Evolutionary conservation across 23 tunicate genomes (phyloP).

Genomic region (Phallusia fumigata): DNA sequence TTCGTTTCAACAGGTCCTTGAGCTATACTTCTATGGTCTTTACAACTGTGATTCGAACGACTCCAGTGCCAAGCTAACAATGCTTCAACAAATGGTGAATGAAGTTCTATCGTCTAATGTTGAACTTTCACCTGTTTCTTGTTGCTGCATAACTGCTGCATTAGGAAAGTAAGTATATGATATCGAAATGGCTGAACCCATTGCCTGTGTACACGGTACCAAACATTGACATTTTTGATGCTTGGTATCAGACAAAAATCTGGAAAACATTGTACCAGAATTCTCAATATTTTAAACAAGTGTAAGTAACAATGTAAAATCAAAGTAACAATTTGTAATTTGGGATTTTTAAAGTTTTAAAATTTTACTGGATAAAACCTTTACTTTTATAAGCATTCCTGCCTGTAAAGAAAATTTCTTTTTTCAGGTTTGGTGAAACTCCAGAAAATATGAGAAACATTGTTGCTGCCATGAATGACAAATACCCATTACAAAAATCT

Average conservation of each 20-base stretch:
- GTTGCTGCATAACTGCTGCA: neutral
- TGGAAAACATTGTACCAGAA: too few species aligned
- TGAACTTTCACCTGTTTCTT: neutral
- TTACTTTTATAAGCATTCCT: too few species aligned
- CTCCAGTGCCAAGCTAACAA: neutral
- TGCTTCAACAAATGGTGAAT: neutral
- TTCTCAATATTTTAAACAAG: too few species aligned
- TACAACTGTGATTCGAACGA: neutral
- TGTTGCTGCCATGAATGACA: neutral
- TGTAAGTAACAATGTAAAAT: too few species aligned
- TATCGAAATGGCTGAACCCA: too few species aligned
- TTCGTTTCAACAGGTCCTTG: neutral
- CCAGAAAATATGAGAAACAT: neutral
- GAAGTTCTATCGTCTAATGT: neutral
- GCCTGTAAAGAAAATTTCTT: too few species aligned
- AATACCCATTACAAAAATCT: neutral
- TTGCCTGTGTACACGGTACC: too few species aligned
- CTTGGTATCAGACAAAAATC: too few species aligned
- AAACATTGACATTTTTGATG: too few species aligned
- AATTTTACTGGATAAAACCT: too few species aligned
- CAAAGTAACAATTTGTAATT: too few species aligned
- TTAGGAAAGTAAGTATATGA: conserved; percentile 2
- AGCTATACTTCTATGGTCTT: neutral
- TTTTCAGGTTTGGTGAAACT: neutral
- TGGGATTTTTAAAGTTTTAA: too few species aligned